Evolutionary conservation across 2,113 vertebrate species (phyloP).

Genomic region (Seriola rivoliana): DNA sequence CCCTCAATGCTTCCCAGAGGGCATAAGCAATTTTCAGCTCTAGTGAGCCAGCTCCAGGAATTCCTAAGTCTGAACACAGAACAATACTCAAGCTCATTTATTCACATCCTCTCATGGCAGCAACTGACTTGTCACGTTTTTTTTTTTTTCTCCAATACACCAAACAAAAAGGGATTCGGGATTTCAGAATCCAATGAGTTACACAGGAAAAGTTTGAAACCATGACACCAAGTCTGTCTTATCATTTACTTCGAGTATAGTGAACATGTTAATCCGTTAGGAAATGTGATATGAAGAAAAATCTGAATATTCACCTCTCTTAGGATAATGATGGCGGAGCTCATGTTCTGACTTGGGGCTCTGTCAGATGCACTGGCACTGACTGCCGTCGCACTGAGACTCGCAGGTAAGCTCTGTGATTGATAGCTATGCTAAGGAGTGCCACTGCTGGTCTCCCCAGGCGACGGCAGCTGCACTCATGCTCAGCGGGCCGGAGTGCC

Average conservation of each 20-base stretch:
- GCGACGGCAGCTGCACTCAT: constrained; percentile 54
- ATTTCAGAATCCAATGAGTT: not conserved
- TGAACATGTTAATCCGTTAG: constrained; percentile 8
- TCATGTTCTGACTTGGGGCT: constrained; percentile 52
- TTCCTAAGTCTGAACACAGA: constrained; percentile 76
- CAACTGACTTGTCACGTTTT: constrained; percentile 48
- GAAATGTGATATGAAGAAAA: constrained; percentile 8
- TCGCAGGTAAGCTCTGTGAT: constrained; percentile 61
- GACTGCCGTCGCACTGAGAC: constrained; percentile 33
- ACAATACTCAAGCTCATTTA: constrained; percentile 81
- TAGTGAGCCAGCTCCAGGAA: constrained; percentile 79
- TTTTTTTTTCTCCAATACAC: constrained; percentile 41
- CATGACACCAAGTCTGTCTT: not conserved
- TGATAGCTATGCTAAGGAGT: constrained; percentile 61
- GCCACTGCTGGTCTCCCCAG: constrained; percentile 65
- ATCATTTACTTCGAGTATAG: not conserved
- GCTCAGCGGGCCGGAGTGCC: constrained; percentile 57
- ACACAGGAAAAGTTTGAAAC: not conserved
- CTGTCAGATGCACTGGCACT: constrained; percentile 22
- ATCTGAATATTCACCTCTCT: constrained; percentile 50
- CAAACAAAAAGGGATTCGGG: constrained; percentile 55
- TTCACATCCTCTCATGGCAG: constrained; percentile 63
- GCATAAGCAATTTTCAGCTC: constrained; percentile 85
- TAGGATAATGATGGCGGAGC: constrained; percentile 26
- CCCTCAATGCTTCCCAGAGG: constrained; percentile 68